These are phyloP conservation scores for Pseudomyrmex flavicornis DNA, from an alignment of 1,140 invertebrate genomes.

Conservation along the genomic window DNA sequence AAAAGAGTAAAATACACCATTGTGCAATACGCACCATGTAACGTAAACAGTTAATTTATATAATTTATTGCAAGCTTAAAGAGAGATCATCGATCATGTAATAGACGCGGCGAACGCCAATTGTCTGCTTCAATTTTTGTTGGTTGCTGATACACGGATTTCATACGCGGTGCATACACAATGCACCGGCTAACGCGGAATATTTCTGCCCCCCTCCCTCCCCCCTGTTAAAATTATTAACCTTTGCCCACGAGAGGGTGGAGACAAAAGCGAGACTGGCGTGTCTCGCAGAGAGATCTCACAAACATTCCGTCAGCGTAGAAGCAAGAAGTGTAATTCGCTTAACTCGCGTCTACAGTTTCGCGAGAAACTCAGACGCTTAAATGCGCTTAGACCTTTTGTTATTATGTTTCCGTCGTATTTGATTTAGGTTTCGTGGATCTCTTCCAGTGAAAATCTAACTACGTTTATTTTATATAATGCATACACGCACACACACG, in stretches of 20 bases:
- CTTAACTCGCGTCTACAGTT: conserved; percentile 35
- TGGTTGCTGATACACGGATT: conserved; percentile 1
- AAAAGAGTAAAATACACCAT: no score
- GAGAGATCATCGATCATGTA: background rate
- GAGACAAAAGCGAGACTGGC: conserved; percentile 20
- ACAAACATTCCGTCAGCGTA: conserved; percentile 40
- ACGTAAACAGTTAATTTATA: conserved; percentile 12
- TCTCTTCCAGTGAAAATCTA: background rate
- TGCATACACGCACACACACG: background rate
- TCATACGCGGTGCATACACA: background rate
- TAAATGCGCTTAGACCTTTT: conserved; percentile 8
- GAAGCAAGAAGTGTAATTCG: conserved; percentile 43
- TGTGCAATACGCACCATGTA: no score
- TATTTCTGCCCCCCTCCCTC: conserved; percentile 1
- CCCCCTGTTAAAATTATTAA: conserved; percentile 44
- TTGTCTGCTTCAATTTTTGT: background rate
- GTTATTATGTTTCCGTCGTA: conserved; percentile 29
- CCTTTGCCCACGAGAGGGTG: conserved; percentile 11
- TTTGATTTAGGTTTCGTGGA: conserved; percentile 14
- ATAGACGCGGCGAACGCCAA: background rate
- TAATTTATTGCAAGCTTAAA: background rate
- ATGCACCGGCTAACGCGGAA: conserved; percentile 7
- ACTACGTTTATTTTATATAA: background rate
- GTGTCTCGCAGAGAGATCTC: conserved; percentile 22
- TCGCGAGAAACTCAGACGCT: conserved; percentile 6